Conservation (phyloP, 2,888 invertebrate genomes). For the Hemaris fuciformis region DNA sequence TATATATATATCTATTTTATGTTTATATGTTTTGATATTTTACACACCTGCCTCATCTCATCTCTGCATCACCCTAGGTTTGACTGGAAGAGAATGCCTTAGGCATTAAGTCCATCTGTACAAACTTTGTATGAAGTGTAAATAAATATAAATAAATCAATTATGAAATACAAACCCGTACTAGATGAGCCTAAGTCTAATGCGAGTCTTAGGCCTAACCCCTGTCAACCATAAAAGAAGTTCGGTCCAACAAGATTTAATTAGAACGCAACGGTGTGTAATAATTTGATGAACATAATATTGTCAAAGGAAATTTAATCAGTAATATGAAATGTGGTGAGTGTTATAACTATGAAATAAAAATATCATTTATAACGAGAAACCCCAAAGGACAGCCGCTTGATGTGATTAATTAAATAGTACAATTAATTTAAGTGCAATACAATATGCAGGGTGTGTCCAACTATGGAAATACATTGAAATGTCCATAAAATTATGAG, state of each 20-base stretch:
- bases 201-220: too few relatives aligned
- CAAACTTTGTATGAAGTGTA: too few relatives aligned
- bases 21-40: too few relatives aligned
- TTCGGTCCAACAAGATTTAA: background rate
- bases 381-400: conserved; percentile 52
- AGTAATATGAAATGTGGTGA: background rate
- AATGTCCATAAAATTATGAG: background rate
- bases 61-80: too few relatives aligned
- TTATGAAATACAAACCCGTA: too few relatives aligned
- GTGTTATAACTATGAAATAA: background rate
- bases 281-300: background rate
- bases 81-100: too few relatives aligned
- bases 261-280: background rate
- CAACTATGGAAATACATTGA: background rate
- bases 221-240: too few relatives aligned
- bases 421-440: conserved; percentile 61
- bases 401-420: conserved; percentile 63
- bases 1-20: too few relatives aligned
- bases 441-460: conserved; percentile 22
- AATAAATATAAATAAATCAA: too few relatives aligned
- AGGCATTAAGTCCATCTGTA: too few relatives aligned
- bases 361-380: conserved; percentile 18
- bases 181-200: too few relatives aligned
- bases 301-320: background rate
- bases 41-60: too few relatives aligned